Evolutionary conservation across 1,140 invertebrate genomes (phyloP), one percentile per base, ranked within the genome.

Genomic region (Achatina immaculata): DNA sequence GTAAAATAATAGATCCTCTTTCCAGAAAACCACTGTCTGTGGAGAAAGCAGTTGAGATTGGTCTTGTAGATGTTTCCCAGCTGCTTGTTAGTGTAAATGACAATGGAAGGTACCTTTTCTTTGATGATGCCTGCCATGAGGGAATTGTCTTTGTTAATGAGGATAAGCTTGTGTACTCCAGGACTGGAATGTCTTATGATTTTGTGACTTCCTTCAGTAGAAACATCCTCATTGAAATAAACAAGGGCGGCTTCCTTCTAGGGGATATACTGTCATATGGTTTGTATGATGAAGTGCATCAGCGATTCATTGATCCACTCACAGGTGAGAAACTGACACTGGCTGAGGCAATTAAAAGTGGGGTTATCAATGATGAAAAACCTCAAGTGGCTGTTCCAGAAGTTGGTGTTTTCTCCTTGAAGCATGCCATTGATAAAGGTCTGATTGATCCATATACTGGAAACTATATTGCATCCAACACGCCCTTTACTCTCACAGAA

Each of bases 181-280:
- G 79, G 42, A 82, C 80, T 24, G 82, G 82, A 66, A 69, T 78
- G 24, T 83, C 81, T 69, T 58, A 86, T 65, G 86, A 86, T 51
- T 69, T 86, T 48, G 81, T 76, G 55, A 77, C 84, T 40, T 83
- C 86, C 24, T 76, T 87, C 42, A 83, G 80, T 45, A 95, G 95
- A 84, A 92, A 96, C 90, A 94, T 94, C 0, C 92, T 94, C 82
- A 94, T 94, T 21, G 94, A 95, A 7, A 93, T 93, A 83, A 94
- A 92, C 83, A 68, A 93, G 92, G 86, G 92, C 73, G 94, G 95
- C 83, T 93, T 97, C 51, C 94, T 94, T n/a, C 91, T 98, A 38
- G 93, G 93, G 69, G 94, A 96, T 90, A 96, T 96, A 4, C 95
- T 96, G 83, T 94, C 96, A 87, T 93, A 94, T 78, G 95, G 95